phyloP scores from a whole-genome alignment of 2,888 invertebrate genomes.

The Baronia brevicornis region DNA sequence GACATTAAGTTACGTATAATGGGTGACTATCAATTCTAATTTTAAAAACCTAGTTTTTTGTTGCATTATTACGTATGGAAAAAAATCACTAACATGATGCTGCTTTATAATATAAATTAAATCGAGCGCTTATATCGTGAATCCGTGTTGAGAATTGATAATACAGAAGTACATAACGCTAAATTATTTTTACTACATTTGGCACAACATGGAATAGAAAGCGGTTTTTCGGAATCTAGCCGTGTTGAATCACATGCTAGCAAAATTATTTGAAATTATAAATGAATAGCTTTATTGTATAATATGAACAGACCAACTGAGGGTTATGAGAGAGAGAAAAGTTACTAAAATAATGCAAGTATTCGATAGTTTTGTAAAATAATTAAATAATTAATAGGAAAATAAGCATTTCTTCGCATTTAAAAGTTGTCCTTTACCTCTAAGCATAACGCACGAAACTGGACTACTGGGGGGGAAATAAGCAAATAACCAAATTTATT shows the following conservation, averaged over 20 bases:
- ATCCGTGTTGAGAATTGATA: conserved; percentile 4
- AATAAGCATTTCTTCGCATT: conserved; percentile 5
- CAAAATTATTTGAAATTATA: conserved; percentile 1
- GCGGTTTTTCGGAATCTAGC: conserved; percentile 31
- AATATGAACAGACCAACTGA: no score
- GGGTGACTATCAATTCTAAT: conserved; percentile 77
- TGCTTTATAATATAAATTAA: conserved; percentile 4
- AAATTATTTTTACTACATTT: conserved; percentile 43
- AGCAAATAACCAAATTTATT: conserved; percentile 36
- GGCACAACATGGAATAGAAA: conserved; percentile 65
- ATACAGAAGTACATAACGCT: conserved; percentile 16
- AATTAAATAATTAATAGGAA: conserved; percentile 1
- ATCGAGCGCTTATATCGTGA: neutral
- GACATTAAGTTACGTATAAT: conserved; percentile 93
- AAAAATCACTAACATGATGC: conserved; percentile 21
- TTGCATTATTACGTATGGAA: conserved; percentile 58
- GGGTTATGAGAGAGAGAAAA: no score
- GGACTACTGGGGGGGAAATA: conserved; percentile 19
- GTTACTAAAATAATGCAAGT: no score
- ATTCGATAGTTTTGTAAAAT: no score
- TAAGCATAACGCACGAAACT: no score
- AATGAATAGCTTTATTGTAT: no score
- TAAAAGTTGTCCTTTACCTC: conserved; percentile 3
- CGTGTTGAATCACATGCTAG: conserved; percentile 9
- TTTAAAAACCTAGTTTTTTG: conserved; percentile 59